phyloP scores from a whole-genome alignment of 2,797 vertebrate genomes.

The Uromys caudimaculatus region DNA sequence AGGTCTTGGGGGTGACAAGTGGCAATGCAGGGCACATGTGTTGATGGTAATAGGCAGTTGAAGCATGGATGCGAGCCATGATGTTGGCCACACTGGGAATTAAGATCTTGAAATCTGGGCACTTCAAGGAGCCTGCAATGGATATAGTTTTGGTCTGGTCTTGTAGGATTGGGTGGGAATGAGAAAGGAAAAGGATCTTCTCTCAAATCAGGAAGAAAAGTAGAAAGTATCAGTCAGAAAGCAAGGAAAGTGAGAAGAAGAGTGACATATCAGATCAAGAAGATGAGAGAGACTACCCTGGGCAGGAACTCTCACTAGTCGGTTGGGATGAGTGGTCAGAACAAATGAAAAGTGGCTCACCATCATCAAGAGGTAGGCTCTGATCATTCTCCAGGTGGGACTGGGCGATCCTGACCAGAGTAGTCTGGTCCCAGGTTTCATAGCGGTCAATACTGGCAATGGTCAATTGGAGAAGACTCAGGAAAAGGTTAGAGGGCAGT shows the following conservation, averaged over 20 bases:
- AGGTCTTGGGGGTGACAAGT: conserved; percentile 88
- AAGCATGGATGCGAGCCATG: conserved; percentile 91
- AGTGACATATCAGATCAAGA: not conserved
- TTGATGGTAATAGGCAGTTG: conserved; percentile 86
- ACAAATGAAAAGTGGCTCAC: conserved; percentile 49
- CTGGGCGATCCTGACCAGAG: conserved; percentile 86
- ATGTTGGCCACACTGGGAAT: conserved; percentile 81
- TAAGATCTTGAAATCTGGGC: conserved; percentile 71
- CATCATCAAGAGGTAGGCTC: conserved; percentile 66
- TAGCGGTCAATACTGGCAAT: conserved; percentile 89
- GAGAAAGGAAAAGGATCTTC: conserved; percentile 21
- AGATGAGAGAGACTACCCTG: not conserved
- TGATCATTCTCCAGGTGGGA: conserved; percentile 80
- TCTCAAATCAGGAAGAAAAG: conserved; percentile 17
- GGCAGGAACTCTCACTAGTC: not conserved
- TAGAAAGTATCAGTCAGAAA: not conserved
- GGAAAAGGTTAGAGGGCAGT: conserved; percentile 76
- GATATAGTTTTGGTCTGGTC: conserved; percentile 19
- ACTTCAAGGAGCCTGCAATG: conserved; percentile 63
- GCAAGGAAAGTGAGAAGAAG: not conserved
- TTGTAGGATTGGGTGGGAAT: not conserved
- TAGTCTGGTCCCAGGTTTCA: conserved; percentile 87
- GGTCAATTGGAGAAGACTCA: conserved; percentile 85
- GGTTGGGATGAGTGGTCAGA: not conserved
- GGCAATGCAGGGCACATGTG: conserved; percentile 83